These are phyloP conservation scores for Pocillopora verrucosa DNA, from an alignment of 64 coral and sea anemone genomes.

Conservation along the genomic window DNA sequence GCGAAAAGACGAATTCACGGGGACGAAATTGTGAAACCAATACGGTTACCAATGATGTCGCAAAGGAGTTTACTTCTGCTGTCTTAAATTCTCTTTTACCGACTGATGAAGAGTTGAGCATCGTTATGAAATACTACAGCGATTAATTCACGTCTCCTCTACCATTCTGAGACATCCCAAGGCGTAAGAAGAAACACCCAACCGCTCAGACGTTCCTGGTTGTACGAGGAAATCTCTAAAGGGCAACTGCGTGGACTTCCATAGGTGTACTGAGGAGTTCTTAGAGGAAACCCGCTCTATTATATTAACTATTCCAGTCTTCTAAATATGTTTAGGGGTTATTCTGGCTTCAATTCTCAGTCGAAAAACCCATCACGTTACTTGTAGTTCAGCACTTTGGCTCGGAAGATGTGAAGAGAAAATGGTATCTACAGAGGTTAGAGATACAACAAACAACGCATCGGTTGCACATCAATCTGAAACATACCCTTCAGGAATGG, in stretches of 20 bases:
- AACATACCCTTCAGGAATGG: background rate
- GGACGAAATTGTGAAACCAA: too few relatives aligned
- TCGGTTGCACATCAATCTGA: background rate
- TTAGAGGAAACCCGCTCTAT: too few relatives aligned
- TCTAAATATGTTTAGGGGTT: too few relatives aligned
- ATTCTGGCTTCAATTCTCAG: too few relatives aligned
- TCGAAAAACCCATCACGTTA: too few relatives aligned
- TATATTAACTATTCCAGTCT: too few relatives aligned
- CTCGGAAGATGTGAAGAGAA: background rate
- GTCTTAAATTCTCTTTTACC: background rate
- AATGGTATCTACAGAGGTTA: conserved; percentile 3
- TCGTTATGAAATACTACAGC: background rate
- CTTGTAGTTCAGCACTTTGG: background rate
- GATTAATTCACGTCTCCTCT: background rate
- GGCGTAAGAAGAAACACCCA: too few relatives aligned
- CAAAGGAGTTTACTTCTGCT: background rate
- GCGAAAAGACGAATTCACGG: background rate
- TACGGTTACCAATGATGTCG: background rate
- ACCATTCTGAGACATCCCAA: too few relatives aligned
- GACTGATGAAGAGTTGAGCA: background rate
- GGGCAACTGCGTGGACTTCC: too few relatives aligned
- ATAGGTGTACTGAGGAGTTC: too few relatives aligned
- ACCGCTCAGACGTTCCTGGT: too few relatives aligned
- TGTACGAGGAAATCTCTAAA: too few relatives aligned
- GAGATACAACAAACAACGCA: background rate